A percentile compares a stretch with the other conserved stretches of the same genome.
Conservation (phyloP, 2,888 invertebrate species). For the Hemaris fuciformis region DNA sequence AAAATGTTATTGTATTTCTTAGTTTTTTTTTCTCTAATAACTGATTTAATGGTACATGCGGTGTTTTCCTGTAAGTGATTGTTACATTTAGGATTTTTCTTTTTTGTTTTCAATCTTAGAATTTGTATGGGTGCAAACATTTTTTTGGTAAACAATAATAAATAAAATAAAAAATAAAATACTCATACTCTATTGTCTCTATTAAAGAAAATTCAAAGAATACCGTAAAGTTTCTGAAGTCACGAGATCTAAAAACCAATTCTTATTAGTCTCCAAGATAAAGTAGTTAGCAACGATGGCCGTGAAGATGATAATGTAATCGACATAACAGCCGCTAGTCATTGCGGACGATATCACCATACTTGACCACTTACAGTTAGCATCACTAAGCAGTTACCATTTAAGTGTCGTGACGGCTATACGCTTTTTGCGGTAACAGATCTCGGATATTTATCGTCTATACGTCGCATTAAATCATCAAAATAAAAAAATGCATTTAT, state of each 20-base stretch:
- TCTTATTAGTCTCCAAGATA: conserved; percentile 10
- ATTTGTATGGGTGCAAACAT: too few relatives aligned
- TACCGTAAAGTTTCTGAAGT: too few relatives aligned
- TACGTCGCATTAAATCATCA: conserved; percentile 48
- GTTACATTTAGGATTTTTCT: too few relatives aligned
- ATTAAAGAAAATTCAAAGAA: too few relatives aligned
- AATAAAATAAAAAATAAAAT: too few relatives aligned
- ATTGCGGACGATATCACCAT: conserved; percentile 41
- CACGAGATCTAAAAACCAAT: neutral
- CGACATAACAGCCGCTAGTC: conserved; percentile 41
- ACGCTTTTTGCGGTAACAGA: conserved; percentile 47
- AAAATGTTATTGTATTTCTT: too few relatives aligned
- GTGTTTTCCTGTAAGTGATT: too few relatives aligned
- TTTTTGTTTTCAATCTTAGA: too few relatives aligned
- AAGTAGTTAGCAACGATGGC: conserved; percentile 21
- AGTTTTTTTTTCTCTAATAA: too few relatives aligned
- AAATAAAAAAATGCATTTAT: conserved; percentile 62
- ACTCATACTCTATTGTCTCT: too few relatives aligned
- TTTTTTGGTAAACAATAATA: too few relatives aligned
- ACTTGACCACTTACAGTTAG: conserved; percentile 49
- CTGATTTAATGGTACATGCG: too few relatives aligned
- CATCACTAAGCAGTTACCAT: conserved; percentile 56
- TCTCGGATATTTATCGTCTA: conserved; percentile 47
- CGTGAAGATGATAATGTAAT: conserved; percentile 39
- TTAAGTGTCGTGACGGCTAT: conserved; percentile 44